These are phyloP conservation scores for Sebastolobus alascanus DNA, from an alignment of 2,797 vertebrate genomes.

Conservation along the genomic window DNA sequence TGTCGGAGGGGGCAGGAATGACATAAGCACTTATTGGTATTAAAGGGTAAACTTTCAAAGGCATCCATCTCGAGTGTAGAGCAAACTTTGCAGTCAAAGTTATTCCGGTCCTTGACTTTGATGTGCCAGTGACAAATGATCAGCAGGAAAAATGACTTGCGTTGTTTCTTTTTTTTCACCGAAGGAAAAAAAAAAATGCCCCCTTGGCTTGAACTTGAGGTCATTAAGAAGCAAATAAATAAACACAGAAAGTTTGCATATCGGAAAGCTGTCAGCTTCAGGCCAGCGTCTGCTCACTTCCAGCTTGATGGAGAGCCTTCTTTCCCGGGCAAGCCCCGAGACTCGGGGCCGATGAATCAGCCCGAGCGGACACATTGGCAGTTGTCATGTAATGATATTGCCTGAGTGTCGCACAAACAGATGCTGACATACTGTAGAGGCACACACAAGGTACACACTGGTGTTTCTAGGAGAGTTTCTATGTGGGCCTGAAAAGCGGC, in stretches of 20 bases:
- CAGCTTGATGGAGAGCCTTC: constrained; percentile 84
- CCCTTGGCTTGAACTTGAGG: constrained; percentile 72
- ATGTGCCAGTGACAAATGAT: constrained; percentile 77
- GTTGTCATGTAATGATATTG: constrained; percentile 87
- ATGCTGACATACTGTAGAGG: constrained; percentile 23
- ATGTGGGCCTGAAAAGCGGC: not conserved
- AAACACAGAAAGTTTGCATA: constrained; percentile 84
- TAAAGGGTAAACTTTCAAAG: constrained; percentile 82
- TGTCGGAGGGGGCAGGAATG: constrained; percentile 42
- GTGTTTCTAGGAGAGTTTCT: constrained; percentile 49
- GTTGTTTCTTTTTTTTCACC: constrained; percentile 46
- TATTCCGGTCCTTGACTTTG: constrained; percentile 66
- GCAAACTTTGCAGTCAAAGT: constrained; percentile 71
- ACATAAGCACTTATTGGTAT: constrained; percentile 84
- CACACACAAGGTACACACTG: constrained; percentile 20
- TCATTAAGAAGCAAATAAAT: constrained; percentile 84
- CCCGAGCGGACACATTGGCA: constrained; percentile 79
- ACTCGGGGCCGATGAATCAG: constrained; percentile 81
- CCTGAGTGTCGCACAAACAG: constrained; percentile 58
- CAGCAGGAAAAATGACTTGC: constrained; percentile 64
- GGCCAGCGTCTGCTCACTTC: constrained; percentile 73
- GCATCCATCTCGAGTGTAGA: constrained; percentile 75
- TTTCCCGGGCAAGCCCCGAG: constrained; percentile 68
- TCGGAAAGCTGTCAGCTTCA: constrained; percentile 82
- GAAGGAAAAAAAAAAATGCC: constrained; percentile 30